Evolutionary conservation across 2,797 vertebrate genomes (phyloP).

Genomic region (Mus spretus): DNA sequence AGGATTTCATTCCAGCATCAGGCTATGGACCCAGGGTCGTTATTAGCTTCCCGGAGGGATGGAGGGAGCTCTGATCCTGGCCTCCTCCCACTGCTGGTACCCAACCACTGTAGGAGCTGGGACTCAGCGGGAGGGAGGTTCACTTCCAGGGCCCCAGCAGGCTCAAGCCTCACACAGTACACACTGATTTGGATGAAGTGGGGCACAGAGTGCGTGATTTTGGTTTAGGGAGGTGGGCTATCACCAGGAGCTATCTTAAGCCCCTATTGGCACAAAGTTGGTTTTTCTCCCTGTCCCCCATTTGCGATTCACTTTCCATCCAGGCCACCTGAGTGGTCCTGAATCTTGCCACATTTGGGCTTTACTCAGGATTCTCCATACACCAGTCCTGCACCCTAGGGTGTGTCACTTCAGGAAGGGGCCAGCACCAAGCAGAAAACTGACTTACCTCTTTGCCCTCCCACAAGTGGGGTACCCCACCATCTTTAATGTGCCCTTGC

Average conservation of each 20-base stretch:
- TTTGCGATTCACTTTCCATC: background rate
- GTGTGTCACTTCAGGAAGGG: background rate
- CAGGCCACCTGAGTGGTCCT: background rate
- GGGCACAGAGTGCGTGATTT: background rate
- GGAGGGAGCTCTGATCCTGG: background rate
- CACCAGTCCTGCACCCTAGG: background rate
- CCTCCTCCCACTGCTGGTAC: background rate
- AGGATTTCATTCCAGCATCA: background rate
- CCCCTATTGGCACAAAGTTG: background rate
- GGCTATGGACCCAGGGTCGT: background rate
- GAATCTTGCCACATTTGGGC: background rate
- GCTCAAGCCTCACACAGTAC: too few species aligned
- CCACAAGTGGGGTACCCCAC: background rate
- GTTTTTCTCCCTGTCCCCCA: background rate
- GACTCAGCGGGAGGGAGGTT: background rate
- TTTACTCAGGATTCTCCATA: background rate
- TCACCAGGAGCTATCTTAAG: background rate
- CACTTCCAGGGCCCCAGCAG: background rate
- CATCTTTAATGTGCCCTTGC: background rate
- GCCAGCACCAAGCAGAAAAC: background rate
- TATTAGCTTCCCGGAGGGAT: background rate
- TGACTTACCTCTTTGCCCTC: background rate
- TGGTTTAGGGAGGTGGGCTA: background rate
- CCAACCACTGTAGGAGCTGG: background rate
- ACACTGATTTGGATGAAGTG: background rate